Percentiles rank a stretch among this genome's conserved stretches.
These are phyloP conservation scores for Hirtodrosophila histrioides DNA, from an alignment of 2,888 invertebrate genomes.

Conservation along the genomic window DNA sequence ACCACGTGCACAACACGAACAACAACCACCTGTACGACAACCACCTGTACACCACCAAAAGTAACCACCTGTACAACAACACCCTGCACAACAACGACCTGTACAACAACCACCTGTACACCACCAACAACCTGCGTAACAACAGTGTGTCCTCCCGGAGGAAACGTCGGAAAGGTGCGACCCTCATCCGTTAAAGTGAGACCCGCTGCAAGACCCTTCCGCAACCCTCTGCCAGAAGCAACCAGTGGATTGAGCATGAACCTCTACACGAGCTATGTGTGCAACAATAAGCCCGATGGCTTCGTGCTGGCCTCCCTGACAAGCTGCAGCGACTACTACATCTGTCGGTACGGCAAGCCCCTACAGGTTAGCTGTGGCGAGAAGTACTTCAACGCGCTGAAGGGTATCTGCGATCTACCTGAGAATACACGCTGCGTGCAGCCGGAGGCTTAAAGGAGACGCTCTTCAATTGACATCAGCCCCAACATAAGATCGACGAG, in stretches of 20 bases:
- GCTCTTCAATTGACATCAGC: conserved; percentile 1
- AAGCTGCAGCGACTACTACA: conserved; percentile 76
- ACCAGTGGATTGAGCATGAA: conserved; percentile 45
- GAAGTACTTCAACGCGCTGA: conserved; percentile 75
- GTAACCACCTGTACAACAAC: background rate
- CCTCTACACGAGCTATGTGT: conserved; percentile 64
- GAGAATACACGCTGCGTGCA: conserved; percentile 75
- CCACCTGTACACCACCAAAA: conserved; percentile 5
- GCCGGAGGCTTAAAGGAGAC: conserved; percentile 32
- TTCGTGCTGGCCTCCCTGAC: conserved; percentile 75
- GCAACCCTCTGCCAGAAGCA: conserved; percentile 19
- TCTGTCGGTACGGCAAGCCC: conserved; percentile 71
- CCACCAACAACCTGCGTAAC: conserved; percentile 12
- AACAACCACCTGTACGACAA: conserved; percentile 4
- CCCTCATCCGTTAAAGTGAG: conserved; percentile 41
- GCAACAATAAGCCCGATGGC: conserved; percentile 73
- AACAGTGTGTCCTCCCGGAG: conserved; percentile 4
- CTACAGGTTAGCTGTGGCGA: conserved; percentile 69
- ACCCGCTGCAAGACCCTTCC: conserved; percentile 41
- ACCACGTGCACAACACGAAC: conserved; percentile 6
- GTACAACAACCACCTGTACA: conserved; percentile 3
- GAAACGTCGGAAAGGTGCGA: conserved; percentile 9
- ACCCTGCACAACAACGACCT: conserved; percentile 5
- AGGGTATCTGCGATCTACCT: conserved; percentile 79
- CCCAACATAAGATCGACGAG: conserved; percentile 5